Percentiles rank a stretch among this genome's conserved stretches.
phyloP scores from a whole-genome alignment of 2,113 vertebrate genomes.

The Acrocephalus kingi region DNA sequence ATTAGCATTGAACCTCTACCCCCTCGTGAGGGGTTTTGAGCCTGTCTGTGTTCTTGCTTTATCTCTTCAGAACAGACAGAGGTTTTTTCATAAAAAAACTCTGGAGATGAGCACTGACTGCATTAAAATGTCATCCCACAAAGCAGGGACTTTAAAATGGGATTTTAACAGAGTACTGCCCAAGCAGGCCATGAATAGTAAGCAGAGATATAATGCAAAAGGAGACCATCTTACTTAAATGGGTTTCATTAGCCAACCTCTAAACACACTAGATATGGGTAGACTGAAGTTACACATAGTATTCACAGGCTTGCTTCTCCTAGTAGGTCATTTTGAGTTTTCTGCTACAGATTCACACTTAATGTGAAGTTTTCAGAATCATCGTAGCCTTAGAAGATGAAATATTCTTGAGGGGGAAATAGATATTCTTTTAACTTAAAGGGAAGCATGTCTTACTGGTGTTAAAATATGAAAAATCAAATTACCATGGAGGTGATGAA shows the following conservation, averaged over 20 bases:
- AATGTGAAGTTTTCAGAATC: not conserved
- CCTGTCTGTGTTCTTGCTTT: slow-evolving; percentile 13
- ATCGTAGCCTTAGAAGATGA: not conserved
- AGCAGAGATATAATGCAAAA: not conserved
- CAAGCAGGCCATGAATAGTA: not conserved
- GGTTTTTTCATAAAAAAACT: not conserved
- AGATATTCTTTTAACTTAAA: not conserved
- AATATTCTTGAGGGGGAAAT: not conserved
- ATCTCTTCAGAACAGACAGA: not conserved
- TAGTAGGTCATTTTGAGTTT: not conserved
- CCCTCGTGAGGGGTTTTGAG: not conserved
- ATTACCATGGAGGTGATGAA: not conserved
- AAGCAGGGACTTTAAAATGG: not conserved
- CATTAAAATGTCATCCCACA: slow-evolving; percentile 40
- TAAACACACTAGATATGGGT: not conserved
- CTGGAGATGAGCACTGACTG: slow-evolving; percentile 9
- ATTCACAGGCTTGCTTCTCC: not conserved
- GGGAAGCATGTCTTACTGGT: not conserved
- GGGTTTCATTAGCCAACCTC: not conserved
- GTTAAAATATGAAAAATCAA: not conserved
- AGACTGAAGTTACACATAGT: not conserved
- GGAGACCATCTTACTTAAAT: not conserved
- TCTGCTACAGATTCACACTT: not conserved
- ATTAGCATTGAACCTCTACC: not conserved
- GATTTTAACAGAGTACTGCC: not conserved